Evolutionary conservation across 1,140 invertebrate species (phyloP).

Genomic region (Rhyacophila brunnea): DNA sequence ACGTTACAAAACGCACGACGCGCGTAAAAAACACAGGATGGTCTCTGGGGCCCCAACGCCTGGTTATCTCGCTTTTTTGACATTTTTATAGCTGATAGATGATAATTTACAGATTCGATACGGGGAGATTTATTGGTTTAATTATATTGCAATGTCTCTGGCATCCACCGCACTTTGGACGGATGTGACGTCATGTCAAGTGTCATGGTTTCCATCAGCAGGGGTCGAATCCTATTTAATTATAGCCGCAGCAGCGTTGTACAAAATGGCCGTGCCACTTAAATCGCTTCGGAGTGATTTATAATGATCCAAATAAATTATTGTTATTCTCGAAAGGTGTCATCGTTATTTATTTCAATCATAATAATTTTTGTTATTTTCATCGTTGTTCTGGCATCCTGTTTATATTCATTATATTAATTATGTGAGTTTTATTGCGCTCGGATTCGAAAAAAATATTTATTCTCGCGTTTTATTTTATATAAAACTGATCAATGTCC

Average conservation of each 20-base stretch:
- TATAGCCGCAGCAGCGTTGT: no score
- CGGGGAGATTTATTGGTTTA: constrained; percentile 22
- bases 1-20: no score
- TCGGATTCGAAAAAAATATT: not conserved
- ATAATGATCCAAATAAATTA: no score
- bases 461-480: no score
- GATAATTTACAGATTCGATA: constrained; percentile 26
- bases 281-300: no score
- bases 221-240: no score
- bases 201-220: constrained; percentile 8
- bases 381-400: not conserved
- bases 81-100: constrained; percentile 24
- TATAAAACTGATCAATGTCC: no score
- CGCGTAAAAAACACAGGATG: no score
- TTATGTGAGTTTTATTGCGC: not conserved
- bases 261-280: no score
- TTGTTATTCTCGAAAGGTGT: no score
- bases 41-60: not conserved
- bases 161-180: constrained; percentile 20
- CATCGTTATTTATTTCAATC: no score
- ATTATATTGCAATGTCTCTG: constrained; percentile 24
- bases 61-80: constrained; percentile 12
- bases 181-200: constrained; percentile 24
- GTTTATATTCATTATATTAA: constrained; percentile 1
- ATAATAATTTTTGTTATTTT: not conserved